Evolutionary conservation across 2,113 vertebrate species (phyloP).

Genomic region (Cyanoderma ruficeps): DNA sequence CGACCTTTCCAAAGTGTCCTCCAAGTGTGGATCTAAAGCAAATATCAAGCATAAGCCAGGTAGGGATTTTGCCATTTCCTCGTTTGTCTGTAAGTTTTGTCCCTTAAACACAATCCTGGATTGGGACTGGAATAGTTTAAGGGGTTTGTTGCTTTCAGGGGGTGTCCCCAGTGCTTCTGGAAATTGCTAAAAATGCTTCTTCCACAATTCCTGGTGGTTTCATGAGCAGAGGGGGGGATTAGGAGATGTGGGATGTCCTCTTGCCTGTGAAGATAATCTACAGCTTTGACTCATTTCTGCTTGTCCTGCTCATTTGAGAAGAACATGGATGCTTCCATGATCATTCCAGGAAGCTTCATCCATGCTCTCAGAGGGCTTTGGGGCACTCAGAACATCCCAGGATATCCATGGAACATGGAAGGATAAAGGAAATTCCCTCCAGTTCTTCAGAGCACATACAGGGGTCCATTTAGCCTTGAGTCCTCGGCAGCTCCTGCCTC

Average conservation of each 20-base stretch:
- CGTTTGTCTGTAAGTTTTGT: background rate
- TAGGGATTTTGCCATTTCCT: constrained; percentile 24
- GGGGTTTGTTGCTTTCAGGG: background rate
- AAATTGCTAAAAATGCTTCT: background rate
- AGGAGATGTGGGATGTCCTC: background rate
- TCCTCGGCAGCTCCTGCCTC: background rate
- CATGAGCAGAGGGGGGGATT: background rate
- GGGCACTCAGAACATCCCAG: background rate
- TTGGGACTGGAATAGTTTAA: rapidly evolving
- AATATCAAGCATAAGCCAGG: constrained; percentile 95
- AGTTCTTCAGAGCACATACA: background rate
- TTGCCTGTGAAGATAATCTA: background rate
- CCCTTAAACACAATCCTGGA: background rate
- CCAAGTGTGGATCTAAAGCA: constrained; percentile 93
- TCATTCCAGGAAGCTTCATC: background rate
- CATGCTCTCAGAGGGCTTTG: background rate
- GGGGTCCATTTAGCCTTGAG: background rate
- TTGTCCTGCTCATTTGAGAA: background rate
- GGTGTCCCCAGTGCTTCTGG: background rate
- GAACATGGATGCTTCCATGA: rapidly evolving
- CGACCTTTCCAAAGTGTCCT: constrained; percentile 92
- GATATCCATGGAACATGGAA: background rate
- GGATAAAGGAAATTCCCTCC: background rate
- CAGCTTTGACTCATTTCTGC: background rate
- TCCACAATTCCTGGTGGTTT: background rate